Evolutionary conservation across 2,888 invertebrate species (phyloP), one percentile per base, ranked within the genome.

Genomic region (Amphipoea lucens): DNA sequence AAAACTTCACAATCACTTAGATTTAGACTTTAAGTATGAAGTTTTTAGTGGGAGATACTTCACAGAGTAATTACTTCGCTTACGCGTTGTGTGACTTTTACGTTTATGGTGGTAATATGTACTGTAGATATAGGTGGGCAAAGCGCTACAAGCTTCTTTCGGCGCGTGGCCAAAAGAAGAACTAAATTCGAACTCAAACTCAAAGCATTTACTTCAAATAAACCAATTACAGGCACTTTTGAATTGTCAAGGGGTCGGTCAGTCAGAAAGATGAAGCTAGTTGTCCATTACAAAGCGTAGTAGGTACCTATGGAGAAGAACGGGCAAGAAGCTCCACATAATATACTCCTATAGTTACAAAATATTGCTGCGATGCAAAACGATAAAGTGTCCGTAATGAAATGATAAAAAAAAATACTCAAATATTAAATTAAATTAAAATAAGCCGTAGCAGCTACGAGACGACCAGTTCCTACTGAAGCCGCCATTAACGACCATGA

Each of bases 1-100:
- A 54, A 85, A 85, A 85, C 75, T 81, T 81, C 23, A 75, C 71
- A 54, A 82, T 83, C 72, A 85, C 76, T 82, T 85, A 85, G 82
- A 85, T 66, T 83, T 83, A 82, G 72, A 85, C 86, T 68, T 85
- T 54, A 73, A 42, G 45, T 54, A 66, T 66, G n/a, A 81, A 81
- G 69, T 85, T 85, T 67, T 72, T 66, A 67, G 45, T 54, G 48
- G 51, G 54, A 45, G 11, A 36, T 48, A 20, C 40, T 73, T 62
- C 4, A 29, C 12, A 12, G 14, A 62, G 60, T 85, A 65, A 73
- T 73, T n/a, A 48, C 51, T 66, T 70, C 42, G 60, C 14, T 67
- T 40, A 45, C 14, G 12, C 6, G 62, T 78, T 9, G n/a, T 40
- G 7, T n/a, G n/a, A 63, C 9, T 63, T 65, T 74, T 14, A 45